phyloP scores from a whole-genome alignment of 1,140 invertebrate species.

The Babylonia areolata region DNA sequence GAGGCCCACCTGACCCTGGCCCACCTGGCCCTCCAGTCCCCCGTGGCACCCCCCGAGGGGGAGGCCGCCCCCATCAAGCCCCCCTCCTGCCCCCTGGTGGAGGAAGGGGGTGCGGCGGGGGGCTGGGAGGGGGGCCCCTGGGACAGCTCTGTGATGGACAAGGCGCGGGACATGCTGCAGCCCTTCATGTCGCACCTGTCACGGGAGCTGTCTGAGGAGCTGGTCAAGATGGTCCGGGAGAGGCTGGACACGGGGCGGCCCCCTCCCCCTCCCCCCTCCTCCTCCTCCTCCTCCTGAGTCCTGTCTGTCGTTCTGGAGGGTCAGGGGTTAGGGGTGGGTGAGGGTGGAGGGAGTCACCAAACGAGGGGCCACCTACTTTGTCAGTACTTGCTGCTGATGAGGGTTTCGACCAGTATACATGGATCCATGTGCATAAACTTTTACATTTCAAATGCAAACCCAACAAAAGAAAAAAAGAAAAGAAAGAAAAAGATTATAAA shows the following conservation, averaged over 20 bases:
- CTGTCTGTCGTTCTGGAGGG: too few species aligned
- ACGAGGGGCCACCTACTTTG: too few species aligned
- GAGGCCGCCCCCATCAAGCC: not conserved
- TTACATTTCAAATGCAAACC: too few species aligned
- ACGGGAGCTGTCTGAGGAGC: slow-evolving; percentile 40
- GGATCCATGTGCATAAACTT: too few species aligned
- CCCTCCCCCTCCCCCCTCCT: not conserved
- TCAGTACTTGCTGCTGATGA: too few species aligned
- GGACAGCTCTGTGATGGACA: slow-evolving; percentile 31
- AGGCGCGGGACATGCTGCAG: slow-evolving; percentile 45
- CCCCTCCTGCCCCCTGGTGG: slow-evolving; percentile 32
- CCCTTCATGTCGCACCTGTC: slow-evolving; percentile 44
- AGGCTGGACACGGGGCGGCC: slow-evolving; percentile 20
- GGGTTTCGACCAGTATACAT: too few species aligned
- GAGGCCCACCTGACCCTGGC: slow-evolving; percentile 43
- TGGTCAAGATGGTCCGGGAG: slow-evolving; percentile 41
- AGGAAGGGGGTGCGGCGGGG: not conserved
- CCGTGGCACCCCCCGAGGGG: not conserved
- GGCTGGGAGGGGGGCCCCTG: slow-evolving; percentile 16
- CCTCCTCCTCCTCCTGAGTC: too few species aligned
- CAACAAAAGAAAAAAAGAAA: too few species aligned
- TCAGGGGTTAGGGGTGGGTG: too few species aligned
- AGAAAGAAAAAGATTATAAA: too few species aligned
- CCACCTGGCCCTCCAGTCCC: slow-evolving; percentile 42
- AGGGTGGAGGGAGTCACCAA: too few species aligned